Conservation (phyloP, 2,797 vertebrate species). For the Vultur gryphus region DNA sequence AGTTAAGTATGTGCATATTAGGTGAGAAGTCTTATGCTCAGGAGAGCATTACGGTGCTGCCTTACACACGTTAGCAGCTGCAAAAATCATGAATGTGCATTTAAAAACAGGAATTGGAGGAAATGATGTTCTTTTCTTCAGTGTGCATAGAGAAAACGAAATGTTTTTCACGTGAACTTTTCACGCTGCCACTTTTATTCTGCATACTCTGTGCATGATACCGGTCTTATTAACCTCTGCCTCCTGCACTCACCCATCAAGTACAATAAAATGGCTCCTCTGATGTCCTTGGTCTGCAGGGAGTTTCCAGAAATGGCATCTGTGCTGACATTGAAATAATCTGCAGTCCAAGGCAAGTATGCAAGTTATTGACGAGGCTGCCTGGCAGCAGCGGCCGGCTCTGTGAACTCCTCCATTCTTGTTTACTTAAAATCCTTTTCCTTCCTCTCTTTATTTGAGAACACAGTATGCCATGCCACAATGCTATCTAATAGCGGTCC, state of each 20-base stretch:
- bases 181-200: neutral
- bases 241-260: constrained; percentile 29
- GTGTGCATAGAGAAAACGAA: neutral
- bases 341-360: constrained; percentile 24
- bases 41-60: neutral
- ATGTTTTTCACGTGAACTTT: neutral
- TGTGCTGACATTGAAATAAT: constrained; percentile 56
- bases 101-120: neutral
- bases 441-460: constrained; percentile 39
- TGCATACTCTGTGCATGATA: neutral
- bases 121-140: neutral
- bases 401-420: neutral
- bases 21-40: constrained; percentile 37
- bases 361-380: constrained; percentile 27
- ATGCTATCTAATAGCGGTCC: neutral
- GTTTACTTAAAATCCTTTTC: constrained; percentile 30
- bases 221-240: constrained; percentile 36
- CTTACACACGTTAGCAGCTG: neutral
- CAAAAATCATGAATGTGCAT: neutral
- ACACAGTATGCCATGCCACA: neutral
- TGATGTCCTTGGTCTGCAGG: constrained; percentile 50
- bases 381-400: neutral
- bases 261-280: constrained; percentile 50
- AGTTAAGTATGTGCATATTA: neutral
- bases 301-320: constrained; percentile 59